phyloP scores from a whole-genome alignment of 2,888 invertebrate genomes.

The Epiperipatus broadwayi region DNA sequence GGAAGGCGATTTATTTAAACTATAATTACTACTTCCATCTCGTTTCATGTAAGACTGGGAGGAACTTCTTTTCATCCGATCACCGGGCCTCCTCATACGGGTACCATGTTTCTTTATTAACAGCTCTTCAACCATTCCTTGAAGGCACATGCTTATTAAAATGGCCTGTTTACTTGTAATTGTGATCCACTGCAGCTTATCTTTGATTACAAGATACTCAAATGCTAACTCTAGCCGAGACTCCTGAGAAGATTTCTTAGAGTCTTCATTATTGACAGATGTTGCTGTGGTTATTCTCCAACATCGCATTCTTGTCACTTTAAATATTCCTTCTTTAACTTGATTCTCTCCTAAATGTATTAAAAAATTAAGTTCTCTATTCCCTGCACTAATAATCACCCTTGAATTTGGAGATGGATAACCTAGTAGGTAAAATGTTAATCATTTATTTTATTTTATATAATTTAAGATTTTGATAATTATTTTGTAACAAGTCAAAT shows the following conservation, averaged over 20 bases:
- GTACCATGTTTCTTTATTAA: conserved; percentile 30
- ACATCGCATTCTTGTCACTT: conserved; percentile 86
- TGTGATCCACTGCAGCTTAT: conserved; percentile 81
- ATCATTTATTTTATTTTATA: no score
- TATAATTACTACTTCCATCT: conserved; percentile 41
- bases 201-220: conserved; percentile 78
- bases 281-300: conserved; percentile 95
- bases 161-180: conserved; percentile 68
- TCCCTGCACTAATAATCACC: conserved; percentile 60
- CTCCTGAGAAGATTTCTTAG: no score
- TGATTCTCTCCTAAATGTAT: no score
- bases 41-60: conserved; percentile 52
- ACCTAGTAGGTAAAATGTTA: no score
- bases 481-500: no score
- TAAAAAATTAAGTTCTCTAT: conserved; percentile 56
- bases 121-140: conserved; percentile 87
- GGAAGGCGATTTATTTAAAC: conserved; percentile 19
- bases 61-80: conserved; percentile 32
- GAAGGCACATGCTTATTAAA: conserved; percentile 80
- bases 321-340: conserved; percentile 62
- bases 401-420: conserved; percentile 47
- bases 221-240: conserved; percentile 65
- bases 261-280: conserved; percentile 24
- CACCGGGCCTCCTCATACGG: conserved; percentile 18
- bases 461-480: no score